phyloP scores from a whole-genome alignment of 1,140 invertebrate genomes.

The Semibalanus balanoides region DNA sequence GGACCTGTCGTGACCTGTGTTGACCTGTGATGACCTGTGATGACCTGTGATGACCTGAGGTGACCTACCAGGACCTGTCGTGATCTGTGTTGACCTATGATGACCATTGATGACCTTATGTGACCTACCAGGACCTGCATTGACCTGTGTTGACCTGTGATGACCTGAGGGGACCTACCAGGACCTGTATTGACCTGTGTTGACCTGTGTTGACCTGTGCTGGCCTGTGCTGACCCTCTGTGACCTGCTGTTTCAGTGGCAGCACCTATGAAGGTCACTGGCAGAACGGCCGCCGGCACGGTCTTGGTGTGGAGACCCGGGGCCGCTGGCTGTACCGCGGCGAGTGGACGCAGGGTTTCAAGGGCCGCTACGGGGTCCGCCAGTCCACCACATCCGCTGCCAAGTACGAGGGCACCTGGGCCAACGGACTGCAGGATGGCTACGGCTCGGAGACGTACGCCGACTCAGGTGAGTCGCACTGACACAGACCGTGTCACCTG shows the following conservation, averaged over 20 bases:
- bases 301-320: conserved; percentile 87
- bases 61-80: too few relatives aligned
- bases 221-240: neutral
- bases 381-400: conserved; percentile 88
- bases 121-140: too few relatives aligned
- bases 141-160: too few relatives aligned
- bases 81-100: too few relatives aligned
- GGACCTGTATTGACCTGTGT: too few relatives aligned
- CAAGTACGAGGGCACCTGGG: conserved; percentile 99
- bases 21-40: too few relatives aligned
- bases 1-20: too few relatives aligned
- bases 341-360: conserved; percentile 99
- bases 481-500: too few relatives aligned
- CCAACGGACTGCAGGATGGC: conserved; percentile 94
- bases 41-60: too few relatives aligned
- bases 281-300: conserved; percentile 98
- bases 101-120: too few relatives aligned
- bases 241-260: conserved; percentile 45
- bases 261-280: conserved; percentile 96
- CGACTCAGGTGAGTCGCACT: conserved; percentile 70
- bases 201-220: too few relatives aligned
- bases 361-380: conserved; percentile 93
- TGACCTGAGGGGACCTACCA: too few relatives aligned
- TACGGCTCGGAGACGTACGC: conserved; percentile 99
- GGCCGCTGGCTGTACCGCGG: conserved; percentile 95